These are phyloP conservation scores for Bursaphelenchus okinawaensis DNA, from an alignment of 2,888 invertebrate species.

Conservation along the genomic window DNA sequence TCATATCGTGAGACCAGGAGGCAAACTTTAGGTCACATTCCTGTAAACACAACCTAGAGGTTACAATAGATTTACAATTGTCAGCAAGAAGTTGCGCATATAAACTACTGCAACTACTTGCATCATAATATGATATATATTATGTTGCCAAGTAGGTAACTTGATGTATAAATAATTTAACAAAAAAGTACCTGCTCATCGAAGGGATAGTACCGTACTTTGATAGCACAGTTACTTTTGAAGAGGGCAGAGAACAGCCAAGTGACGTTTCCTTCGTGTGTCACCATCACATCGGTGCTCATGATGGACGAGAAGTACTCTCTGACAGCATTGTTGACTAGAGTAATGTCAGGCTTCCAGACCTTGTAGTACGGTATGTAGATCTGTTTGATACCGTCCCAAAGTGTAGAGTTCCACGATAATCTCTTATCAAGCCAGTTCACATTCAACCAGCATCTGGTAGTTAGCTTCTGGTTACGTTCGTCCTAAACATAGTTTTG, in stretches of 20 bases:
- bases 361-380: constrained; percentile 54
- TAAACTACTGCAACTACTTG: too few species aligned
- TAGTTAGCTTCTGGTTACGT: constrained; percentile 56
- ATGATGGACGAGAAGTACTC: constrained; percentile 60
- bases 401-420: constrained; percentile 36
- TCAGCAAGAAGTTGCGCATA: background rate
- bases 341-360: constrained; percentile 55
- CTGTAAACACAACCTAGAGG: constrained; percentile 50
- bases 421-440: constrained; percentile 55
- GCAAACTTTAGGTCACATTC: constrained; percentile 63
- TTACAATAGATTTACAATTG: background rate
- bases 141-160: too few species aligned
- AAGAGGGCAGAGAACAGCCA: constrained; percentile 64
- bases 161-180: too few species aligned
- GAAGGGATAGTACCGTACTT: constrained; percentile 64
- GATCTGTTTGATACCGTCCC: constrained; percentile 54
- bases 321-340: constrained; percentile 57
- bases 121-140: too few species aligned
- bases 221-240: constrained; percentile 63
- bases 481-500: constrained; percentile 47
- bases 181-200: constrained; percentile 58
- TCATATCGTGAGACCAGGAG: constrained; percentile 64
- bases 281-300: constrained; percentile 63
- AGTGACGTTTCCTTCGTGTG: constrained; percentile 63
- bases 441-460: constrained; percentile 55